These are phyloP conservation scores for Dolichotis patagonum DNA, from an alignment of 2,113 vertebrate species.

Conservation along the genomic window DNA sequence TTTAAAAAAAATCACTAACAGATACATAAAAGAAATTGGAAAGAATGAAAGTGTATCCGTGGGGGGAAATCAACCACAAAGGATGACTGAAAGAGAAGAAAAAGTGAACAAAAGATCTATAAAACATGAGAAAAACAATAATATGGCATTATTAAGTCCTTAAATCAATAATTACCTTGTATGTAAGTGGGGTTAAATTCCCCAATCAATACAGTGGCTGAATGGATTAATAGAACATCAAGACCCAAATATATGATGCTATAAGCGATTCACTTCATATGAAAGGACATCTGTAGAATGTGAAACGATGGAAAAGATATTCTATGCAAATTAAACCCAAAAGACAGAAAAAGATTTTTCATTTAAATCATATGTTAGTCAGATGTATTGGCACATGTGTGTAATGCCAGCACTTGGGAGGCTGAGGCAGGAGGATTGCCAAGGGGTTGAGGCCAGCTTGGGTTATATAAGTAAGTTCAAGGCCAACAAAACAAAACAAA, in stretches of 20 bases:
- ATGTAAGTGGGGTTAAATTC: not conserved
- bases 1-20: not conserved
- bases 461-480: too few species aligned
- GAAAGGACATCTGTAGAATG: not conserved
- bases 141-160: not conserved
- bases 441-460: too few species aligned
- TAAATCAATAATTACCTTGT: not conserved
- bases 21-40: not conserved
- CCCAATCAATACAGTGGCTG: not conserved
- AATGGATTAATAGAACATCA: not conserved
- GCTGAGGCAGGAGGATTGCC: too few species aligned
- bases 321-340: not conserved
- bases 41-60: not conserved
- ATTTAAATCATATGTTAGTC: not conserved
- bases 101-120: not conserved
- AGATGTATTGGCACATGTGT: not conserved
- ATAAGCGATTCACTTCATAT: not conserved
- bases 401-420: not conserved
- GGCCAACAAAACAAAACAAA: not conserved
- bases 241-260: not conserved
- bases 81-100: not conserved
- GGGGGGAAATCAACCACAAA: not conserved
- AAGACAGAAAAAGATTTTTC: not conserved
- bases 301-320: not conserved
- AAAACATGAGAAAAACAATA: not conserved